A percentile compares a stretch with the other conserved stretches of the same genome.
phyloP scores from a whole-genome alignment of 2,888 invertebrate genomes.

The Sepiola atlantica region DNA sequence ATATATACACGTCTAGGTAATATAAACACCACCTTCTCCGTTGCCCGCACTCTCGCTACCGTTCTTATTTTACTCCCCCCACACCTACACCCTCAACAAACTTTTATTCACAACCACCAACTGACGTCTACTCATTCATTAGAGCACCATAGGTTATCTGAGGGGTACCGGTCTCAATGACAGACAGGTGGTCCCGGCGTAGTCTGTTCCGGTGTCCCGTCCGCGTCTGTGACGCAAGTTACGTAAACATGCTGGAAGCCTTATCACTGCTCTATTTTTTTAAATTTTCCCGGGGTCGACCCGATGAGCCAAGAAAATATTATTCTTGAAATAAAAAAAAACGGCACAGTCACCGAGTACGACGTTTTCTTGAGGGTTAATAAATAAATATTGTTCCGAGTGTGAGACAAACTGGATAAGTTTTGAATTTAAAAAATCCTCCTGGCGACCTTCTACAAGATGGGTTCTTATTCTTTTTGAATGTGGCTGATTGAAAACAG shows the following conservation, averaged over 20 bases:
- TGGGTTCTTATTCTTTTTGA: too few species aligned
- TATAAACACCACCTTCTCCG: not conserved
- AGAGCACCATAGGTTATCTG: conserved; percentile 22
- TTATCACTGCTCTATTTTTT: not conserved
- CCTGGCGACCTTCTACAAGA: too few species aligned
- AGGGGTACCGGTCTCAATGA: not conserved
- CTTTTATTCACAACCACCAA: too few species aligned
- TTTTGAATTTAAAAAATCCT: not conserved
- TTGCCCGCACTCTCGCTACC: not conserved
- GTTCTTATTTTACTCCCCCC: not conserved
- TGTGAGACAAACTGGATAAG: not conserved
- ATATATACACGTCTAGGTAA: not conserved
- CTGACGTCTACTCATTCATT: not conserved
- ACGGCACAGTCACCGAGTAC: not conserved
- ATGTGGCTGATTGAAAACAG: too few species aligned
- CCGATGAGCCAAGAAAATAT: not conserved
- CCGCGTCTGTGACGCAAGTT: conserved; percentile 32
- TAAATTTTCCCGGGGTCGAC: not conserved
- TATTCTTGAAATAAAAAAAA: not conserved
- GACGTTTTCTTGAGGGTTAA: not conserved
- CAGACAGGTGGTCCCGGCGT: not conserved
- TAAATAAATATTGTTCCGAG: not conserved
- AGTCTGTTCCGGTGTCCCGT: not conserved
- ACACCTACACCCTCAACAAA: not conserved
- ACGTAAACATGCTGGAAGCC: not conserved